These are phyloP conservation scores for Cheilosia impressa DNA, from an alignment of 2,888 invertebrate species.

Conservation along the genomic window DNA sequence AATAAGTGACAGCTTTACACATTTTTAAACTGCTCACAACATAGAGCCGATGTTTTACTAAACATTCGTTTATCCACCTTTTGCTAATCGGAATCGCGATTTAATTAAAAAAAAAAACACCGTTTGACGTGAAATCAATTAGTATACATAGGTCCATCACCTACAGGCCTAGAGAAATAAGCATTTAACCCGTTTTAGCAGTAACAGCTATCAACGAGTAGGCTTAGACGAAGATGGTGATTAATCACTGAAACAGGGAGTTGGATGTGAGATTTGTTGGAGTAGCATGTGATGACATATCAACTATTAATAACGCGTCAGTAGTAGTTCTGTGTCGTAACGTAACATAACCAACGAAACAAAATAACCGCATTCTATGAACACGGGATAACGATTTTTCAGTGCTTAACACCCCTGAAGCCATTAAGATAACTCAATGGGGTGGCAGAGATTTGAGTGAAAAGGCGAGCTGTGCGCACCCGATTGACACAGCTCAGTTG, in stretches of 20 bases:
- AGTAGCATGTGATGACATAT: too few species aligned
- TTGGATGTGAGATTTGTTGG: too few species aligned
- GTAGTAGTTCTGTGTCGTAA: neutral
- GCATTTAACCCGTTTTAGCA: too few species aligned
- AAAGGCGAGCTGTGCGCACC: constrained; percentile 25
- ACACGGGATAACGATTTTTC: constrained; percentile 35
- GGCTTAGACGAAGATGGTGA: too few species aligned
- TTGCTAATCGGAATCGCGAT: neutral
- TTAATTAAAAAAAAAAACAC: neutral
- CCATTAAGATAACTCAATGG: constrained; percentile 74
- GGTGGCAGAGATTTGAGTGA: constrained; percentile 57
- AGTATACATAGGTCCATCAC: neutral
- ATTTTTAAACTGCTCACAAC: too few species aligned
- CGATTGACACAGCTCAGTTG: constrained; percentile 48
- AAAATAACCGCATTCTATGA: neutral
- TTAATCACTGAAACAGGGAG: too few species aligned
- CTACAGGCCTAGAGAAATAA: neutral
- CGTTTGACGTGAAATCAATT: neutral
- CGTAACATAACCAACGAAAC: neutral
- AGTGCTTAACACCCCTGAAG: constrained; percentile 69
- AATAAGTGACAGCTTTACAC: too few species aligned
- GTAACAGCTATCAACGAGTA: too few species aligned
- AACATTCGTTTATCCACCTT: too few species aligned
- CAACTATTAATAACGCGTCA: too few species aligned
- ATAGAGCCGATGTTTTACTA: too few species aligned